Evolutionary conservation across 1,140 invertebrate genomes (phyloP).

Genomic region (fruit fly (Drosophila melanogaster)): DNA sequence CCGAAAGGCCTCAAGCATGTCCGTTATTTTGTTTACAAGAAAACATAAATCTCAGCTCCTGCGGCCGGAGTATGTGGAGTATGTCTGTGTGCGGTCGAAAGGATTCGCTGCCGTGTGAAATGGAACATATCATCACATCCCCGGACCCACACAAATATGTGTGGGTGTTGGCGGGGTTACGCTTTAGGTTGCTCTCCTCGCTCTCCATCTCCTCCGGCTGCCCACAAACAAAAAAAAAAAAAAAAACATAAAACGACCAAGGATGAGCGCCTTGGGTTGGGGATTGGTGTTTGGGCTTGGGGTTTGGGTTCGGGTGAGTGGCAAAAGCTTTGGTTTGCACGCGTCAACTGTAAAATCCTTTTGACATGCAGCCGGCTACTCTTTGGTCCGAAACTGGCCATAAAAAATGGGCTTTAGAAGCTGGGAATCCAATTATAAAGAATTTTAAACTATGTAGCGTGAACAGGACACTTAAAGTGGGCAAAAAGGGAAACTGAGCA

Average conservation of each 20-base stretch:
- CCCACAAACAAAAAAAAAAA: conserved; percentile 5
- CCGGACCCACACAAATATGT: conserved; percentile 38
- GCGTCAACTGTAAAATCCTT: conserved; percentile 83
- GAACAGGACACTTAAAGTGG: conserved; percentile 77
- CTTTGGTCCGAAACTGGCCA: conserved; percentile 48
- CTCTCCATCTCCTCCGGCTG: not conserved
- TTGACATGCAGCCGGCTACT: conserved; percentile 68
- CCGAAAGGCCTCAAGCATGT: conserved; percentile 66
- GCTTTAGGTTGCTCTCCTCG: conserved; percentile 3
- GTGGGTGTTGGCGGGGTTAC: conserved; percentile 43
- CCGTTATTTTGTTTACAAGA: conserved; percentile 83
- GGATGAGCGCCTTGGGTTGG: conserved; percentile 9
- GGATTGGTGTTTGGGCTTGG: not conserved
- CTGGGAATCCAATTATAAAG: conserved; percentile 79
- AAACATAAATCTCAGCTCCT: conserved; percentile 76
- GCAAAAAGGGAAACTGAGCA: conserved; percentile 39
- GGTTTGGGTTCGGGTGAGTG: not conserved
- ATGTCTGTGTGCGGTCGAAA: conserved; percentile 76
- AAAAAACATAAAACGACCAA: conserved; percentile 40
- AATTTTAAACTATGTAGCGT: conserved; percentile 82
- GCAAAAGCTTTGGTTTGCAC: conserved; percentile 71
- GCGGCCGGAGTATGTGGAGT: conserved; percentile 29
- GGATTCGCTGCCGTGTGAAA: conserved; percentile 78
- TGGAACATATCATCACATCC: conserved; percentile 80
- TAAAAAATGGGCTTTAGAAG: conserved; percentile 78